Evolutionary conservation across 2,888 invertebrate species (phyloP), one percentile per base, ranked within the genome.

Genomic region (Lasius fuliginosus): DNA sequence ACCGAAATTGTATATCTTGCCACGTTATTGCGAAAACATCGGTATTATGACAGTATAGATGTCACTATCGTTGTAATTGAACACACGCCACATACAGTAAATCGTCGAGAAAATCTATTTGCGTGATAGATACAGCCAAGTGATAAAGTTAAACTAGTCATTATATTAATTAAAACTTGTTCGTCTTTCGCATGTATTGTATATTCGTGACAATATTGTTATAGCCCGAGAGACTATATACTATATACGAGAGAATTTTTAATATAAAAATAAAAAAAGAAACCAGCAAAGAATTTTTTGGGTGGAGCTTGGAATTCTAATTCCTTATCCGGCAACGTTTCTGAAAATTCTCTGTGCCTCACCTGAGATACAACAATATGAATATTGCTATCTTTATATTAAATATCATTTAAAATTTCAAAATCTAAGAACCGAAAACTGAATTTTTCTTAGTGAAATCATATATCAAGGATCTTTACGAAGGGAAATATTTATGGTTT

Each of bases 51-150:
- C 53, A 53, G 84, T 86, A 86, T 84, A 76, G 73, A 75, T 83
- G 82, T 79, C 86, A 82, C 86, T 89, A 84, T 89, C 81, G 86
- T 87, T 86, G 77, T 86, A 87, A 90, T 90, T 87, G 85, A 86
- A 88, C 84, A 84, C 85, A 83, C 82, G 85, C 75, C 84, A 83
- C 86, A 68, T 71, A 79, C 79, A 71, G 62, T 77, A 77, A 77
- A 83, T 86, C 75, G 86, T 27, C 84, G 73, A 30, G 40, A 36
- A 69, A 53, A 58, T 71, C 27, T 69, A 71, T 71, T 69, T n/a
- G 53, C 81, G 65, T 84, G 71, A 81, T 69, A 81, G 33, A 75
- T 83, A 83, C 58, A 27, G n/a, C 46, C 68, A 40, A 77, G 30
- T 33, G 82, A 85, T 84, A 85, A 84, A 86, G 83, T 88, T 23